A percentile compares a stretch with the other conserved stretches of the same genome.
Conservation (phyloP, 2,888 invertebrate species). For the Orchestes rusci region DNA sequence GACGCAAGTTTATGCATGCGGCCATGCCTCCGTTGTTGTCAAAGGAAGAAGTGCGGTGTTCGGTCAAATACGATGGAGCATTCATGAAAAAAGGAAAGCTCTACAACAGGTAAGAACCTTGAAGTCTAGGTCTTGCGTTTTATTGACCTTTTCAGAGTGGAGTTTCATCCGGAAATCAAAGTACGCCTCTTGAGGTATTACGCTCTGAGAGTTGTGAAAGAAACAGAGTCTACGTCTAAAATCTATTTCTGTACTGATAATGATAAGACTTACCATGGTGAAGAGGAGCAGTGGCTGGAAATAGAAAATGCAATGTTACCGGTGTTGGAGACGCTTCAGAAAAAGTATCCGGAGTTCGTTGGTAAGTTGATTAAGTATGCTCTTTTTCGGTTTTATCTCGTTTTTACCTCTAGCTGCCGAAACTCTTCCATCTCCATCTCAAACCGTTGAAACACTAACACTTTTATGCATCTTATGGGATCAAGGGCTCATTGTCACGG, state of each 20-base stretch:
- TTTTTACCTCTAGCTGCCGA: slow-evolving; percentile 59
- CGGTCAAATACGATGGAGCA: slow-evolving; percentile 67
- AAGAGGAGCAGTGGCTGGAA: slow-evolving; percentile 69
- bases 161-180: slow-evolving; percentile 55
- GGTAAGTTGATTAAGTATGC: slow-evolving; percentile 20
- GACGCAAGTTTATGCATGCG: slow-evolving; percentile 75
- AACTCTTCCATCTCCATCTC: too few relatives aligned
- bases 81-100: slow-evolving; percentile 58
- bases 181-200: slow-evolving; percentile 54
- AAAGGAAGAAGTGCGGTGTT: slow-evolving; percentile 58
- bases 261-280: slow-evolving; percentile 75
- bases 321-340: slow-evolving; percentile 64
- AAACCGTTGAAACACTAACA: too few relatives aligned
- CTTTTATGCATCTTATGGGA: too few relatives aligned
- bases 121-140: not conserved
- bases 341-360: slow-evolving; percentile 70
- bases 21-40: slow-evolving; percentile 78
- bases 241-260: slow-evolving; percentile 83
- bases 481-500: slow-evolving; percentile 69
- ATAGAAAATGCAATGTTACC: slow-evolving; percentile 61
- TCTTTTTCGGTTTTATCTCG: slow-evolving; percentile 50
- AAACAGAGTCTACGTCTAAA: slow-evolving; percentile 53
- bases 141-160: slow-evolving; percentile 43
- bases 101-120: slow-evolving; percentile 42
- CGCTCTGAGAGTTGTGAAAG: slow-evolving; percentile 54